Percentiles rank a stretch among this genome's conserved stretches.
Conservation (phyloP, 2,113 vertebrate species). For the Stegostoma tigrinum region DNA sequence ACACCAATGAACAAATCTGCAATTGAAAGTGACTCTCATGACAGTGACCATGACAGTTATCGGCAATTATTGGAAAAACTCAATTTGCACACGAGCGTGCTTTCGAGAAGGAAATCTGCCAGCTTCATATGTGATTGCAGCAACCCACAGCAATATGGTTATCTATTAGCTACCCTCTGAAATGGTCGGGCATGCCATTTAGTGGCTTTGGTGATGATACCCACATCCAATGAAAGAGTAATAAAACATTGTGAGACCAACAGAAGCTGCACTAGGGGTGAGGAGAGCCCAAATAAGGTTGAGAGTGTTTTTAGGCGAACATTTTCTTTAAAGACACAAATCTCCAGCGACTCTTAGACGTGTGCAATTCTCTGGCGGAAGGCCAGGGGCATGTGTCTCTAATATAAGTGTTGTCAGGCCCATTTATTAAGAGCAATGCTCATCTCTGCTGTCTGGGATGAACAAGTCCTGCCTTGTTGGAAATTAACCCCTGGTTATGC, state of each 20-base stretch:
- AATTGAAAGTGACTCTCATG: neutral
- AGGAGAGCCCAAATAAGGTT: neutral
- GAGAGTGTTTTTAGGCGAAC: neutral
- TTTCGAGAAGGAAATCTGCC: neutral
- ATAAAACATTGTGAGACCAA: neutral
- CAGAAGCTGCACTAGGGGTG: neutral
- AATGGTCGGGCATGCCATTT: no score
- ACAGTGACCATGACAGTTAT: neutral
- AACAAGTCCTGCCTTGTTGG: neutral
- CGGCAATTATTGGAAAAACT: neutral
- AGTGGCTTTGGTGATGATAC: neutral
- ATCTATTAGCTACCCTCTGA: neutral
- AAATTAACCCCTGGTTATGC: neutral
- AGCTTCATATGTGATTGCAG: neutral
- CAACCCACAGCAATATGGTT: neutral
- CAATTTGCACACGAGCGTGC: no score
- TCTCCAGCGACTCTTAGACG: neutral
- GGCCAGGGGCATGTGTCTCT: neutral
- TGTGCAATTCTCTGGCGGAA: neutral
- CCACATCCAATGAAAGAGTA: neutral
- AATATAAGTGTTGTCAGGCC: neutral
- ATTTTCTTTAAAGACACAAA: neutral
- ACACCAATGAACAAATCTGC: neutral
- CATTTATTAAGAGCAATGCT: neutral
- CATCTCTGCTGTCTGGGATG: neutral